These are phyloP conservation scores for Channallabes apus DNA, from an alignment of 2,797 vertebrate genomes.

Conservation along the genomic window DNA sequence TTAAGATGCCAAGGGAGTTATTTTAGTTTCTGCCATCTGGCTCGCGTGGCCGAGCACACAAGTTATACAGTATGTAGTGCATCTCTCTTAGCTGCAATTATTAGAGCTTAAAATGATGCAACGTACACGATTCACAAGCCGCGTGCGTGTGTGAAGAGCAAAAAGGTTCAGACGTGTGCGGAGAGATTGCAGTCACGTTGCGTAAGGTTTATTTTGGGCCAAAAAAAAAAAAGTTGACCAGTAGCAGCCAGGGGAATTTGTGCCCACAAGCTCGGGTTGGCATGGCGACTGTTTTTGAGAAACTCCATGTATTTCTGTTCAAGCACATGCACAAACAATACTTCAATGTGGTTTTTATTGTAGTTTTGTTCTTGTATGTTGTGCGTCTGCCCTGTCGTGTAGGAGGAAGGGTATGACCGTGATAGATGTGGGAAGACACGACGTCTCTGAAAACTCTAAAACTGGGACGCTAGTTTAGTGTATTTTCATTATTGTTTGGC, in stretches of 20 bases:
- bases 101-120: constrained; percentile 13
- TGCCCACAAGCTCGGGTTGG: constrained; percentile 54
- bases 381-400: neutral
- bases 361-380: neutral
- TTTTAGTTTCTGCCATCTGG: constrained; percentile 16
- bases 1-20: constrained; percentile 28
- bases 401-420: neutral
- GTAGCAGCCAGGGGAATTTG: constrained; percentile 46
- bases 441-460: constrained; percentile 21
- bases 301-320: constrained; percentile 63
- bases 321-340: constrained; percentile 42
- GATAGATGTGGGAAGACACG: neutral
- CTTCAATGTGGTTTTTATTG: constrained; percentile 8
- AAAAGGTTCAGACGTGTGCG: neutral
- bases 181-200: constrained; percentile 38
- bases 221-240: constrained; percentile 36
- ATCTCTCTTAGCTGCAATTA: constrained; percentile 22
- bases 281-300: constrained; percentile 65
- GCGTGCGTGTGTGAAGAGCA: neutral
- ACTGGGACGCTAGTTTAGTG: neutral
- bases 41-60: neutral
- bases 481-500: constrained; percentile 2
- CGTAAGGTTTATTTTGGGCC: constrained; percentile 63
- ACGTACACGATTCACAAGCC: constrained; percentile 23
- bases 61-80: neutral